Evolutionary conservation across 1,140 invertebrate genomes (phyloP).

Genomic region (Atopsyche davidsoni): DNA sequence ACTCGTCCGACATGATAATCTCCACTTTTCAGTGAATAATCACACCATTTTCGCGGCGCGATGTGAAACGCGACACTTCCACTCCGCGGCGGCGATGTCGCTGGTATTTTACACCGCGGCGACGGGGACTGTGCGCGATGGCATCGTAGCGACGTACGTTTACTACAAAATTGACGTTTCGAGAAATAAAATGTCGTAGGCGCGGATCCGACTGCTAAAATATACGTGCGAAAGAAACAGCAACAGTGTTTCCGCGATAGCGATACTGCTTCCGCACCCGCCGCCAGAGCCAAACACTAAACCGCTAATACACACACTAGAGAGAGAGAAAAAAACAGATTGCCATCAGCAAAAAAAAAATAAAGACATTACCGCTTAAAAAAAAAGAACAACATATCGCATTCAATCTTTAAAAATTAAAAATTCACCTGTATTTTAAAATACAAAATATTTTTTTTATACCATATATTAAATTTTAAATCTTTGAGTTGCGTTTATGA

Average conservation of each 20-base stretch:
- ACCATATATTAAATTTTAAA: too few species aligned
- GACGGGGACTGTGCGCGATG: background rate
- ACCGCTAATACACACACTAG: background rate
- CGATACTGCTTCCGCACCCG: background rate
- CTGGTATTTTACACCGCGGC: too few species aligned
- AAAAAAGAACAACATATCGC: too few species aligned
- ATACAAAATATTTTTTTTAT: too few species aligned
- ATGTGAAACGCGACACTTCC: constrained; percentile 5
- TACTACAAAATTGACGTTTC: constrained; percentile 24
- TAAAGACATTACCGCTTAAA: too few species aligned
- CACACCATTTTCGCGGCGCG: constrained; percentile 1
- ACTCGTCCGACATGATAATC: constrained; percentile 12
- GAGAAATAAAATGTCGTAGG: constrained; percentile 11
- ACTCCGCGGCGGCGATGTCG: background rate
- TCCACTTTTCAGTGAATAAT: background rate
- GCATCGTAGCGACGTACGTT: constrained; percentile 12
- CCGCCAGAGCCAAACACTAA: constrained; percentile 14
- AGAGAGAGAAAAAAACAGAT: too few species aligned
- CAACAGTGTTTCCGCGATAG: background rate
- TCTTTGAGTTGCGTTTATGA: too few species aligned
- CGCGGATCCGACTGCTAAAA: background rate
- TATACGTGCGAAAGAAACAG: background rate
- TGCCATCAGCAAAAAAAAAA: too few species aligned
- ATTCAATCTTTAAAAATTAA: too few species aligned
- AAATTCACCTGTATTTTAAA: too few species aligned